Percentiles rank a stretch among this genome's conserved stretches.
phyloP scores from a whole-genome alignment of 2,797 vertebrate species.

The Cynodonichthys magdalenae region DNA sequence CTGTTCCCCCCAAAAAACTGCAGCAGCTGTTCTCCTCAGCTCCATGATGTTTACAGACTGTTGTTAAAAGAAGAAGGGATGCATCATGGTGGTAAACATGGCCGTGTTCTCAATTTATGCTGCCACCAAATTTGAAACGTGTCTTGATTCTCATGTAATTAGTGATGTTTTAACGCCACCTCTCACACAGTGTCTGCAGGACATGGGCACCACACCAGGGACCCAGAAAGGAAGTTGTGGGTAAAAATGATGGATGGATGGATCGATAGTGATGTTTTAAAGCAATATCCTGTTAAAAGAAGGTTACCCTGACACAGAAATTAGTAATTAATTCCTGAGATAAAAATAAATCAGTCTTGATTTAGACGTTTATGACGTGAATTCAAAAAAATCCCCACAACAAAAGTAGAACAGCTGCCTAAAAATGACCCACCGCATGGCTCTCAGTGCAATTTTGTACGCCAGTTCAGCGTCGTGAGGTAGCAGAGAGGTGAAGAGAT shows the following conservation, averaged over 20 bases:
- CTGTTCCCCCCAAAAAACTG: too few species aligned
- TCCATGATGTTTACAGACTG: too few species aligned
- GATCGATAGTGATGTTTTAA: neutral
- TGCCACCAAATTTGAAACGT: too few species aligned
- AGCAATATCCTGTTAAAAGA: neutral
- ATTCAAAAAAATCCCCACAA: neutral
- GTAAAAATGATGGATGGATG: too few species aligned
- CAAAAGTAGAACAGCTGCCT: neutral
- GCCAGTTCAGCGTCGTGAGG: conserved; percentile 99
- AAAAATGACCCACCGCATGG: conserved; percentile 90
- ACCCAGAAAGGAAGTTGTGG: too few species aligned
- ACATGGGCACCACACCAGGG: too few species aligned
- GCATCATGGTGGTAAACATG: too few species aligned
- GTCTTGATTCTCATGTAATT: too few species aligned
- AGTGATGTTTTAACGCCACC: neutral
- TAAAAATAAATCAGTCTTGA: conserved; percentile 2
- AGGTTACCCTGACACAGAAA: conserved; percentile 6
- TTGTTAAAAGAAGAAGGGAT: too few species aligned
- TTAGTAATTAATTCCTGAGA: conserved; percentile 17
- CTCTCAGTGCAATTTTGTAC: conserved; percentile 99
- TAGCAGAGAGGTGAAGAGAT: conserved; percentile 99
- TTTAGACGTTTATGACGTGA: conserved; percentile 12
- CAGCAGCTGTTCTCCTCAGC: too few species aligned
- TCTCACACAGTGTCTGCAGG: neutral
- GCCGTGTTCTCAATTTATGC: too few species aligned